These are phyloP conservation scores for Cyprinus carpio DNA, from an alignment of 2,113 vertebrate genomes.

Conservation along the genomic window DNA sequence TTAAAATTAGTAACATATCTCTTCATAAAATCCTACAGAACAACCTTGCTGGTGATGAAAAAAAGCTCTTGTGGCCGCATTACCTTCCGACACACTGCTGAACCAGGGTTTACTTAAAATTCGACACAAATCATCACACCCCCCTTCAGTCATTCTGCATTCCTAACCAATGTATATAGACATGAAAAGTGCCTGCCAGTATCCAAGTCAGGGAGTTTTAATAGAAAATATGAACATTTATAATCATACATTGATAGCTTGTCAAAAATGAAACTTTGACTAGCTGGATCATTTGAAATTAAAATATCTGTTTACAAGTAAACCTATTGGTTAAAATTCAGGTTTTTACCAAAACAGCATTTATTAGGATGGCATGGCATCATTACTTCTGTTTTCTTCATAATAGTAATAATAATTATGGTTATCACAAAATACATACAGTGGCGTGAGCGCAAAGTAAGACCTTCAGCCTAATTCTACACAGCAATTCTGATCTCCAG, in stretches of 20 bases:
- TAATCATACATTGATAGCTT: conserved; percentile 57
- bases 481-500: conserved; percentile 54
- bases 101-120: neutral
- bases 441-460: conserved; percentile 57
- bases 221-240: conserved; percentile 67
- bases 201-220: conserved; percentile 60
- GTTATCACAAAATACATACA: conserved; percentile 74
- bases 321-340: conserved; percentile 50
- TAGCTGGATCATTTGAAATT: conserved; percentile 10
- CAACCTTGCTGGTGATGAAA: neutral
- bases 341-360: conserved; percentile 56
- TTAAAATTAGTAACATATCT: too few relatives aligned
- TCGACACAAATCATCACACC: neutral
- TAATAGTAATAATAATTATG: conserved; percentile 57
- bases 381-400: conserved; percentile 32
- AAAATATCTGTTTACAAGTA: conserved; percentile 53
- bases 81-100: neutral
- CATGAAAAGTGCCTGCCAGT: conserved; percentile 57
- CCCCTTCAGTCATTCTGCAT: neutral
- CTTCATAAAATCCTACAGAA: neutral
- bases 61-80: neutral
- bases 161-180: neutral
- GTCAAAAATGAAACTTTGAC: conserved; percentile 51
- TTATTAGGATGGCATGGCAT: conserved; percentile 39
- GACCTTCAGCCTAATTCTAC: conserved; percentile 63